Conservation (phyloP, 30 jellyfish, hydroid and myxozoan species). For the Pseudorhiza aurosa region DNA sequence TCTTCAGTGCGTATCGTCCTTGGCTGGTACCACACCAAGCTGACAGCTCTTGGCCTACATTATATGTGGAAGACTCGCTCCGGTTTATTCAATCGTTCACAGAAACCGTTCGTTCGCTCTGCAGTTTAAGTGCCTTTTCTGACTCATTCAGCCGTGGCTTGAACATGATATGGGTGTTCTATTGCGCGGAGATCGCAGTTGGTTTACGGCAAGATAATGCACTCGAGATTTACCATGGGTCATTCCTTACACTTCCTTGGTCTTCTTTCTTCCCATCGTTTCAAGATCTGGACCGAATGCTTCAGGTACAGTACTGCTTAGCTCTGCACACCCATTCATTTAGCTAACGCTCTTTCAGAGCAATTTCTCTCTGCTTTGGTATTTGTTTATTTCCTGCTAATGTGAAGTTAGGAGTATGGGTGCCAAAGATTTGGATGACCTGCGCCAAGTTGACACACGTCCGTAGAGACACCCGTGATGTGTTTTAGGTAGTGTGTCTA, state of each 20-base stretch:
- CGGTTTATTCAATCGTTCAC: conserved; percentile 71
- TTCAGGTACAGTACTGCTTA: no score
- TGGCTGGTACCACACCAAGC: conserved; percentile 82
- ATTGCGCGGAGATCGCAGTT: conserved; percentile 54
- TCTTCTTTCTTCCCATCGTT: conserved; percentile 60
- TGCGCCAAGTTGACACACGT: no score
- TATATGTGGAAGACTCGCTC: conserved; percentile 40
- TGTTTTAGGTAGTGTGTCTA: no score
- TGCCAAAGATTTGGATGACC: no score
- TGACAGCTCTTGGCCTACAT: conserved; percentile 79
- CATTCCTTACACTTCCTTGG: conserved; percentile 78
- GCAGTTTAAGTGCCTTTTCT: conserved; percentile 1
- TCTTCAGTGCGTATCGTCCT: conserved; percentile 63
- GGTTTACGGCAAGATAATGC: conserved; percentile 60
- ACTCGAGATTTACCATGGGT: conserved; percentile 68
- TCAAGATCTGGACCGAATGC: conserved; percentile 68
- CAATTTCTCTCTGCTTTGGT: no score
- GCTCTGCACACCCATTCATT: no score
- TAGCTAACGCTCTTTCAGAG: no score
- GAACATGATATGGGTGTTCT: conserved; percentile 77
- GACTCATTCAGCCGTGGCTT: conserved; percentile 54
- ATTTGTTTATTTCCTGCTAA: no score
- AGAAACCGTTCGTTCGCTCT: conserved; percentile 49
- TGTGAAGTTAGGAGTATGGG: no score
- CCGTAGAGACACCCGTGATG: no score